Evolutionary conservation across 2,797 vertebrate species (phyloP).

Genomic region (Salmo trutta): DNA sequence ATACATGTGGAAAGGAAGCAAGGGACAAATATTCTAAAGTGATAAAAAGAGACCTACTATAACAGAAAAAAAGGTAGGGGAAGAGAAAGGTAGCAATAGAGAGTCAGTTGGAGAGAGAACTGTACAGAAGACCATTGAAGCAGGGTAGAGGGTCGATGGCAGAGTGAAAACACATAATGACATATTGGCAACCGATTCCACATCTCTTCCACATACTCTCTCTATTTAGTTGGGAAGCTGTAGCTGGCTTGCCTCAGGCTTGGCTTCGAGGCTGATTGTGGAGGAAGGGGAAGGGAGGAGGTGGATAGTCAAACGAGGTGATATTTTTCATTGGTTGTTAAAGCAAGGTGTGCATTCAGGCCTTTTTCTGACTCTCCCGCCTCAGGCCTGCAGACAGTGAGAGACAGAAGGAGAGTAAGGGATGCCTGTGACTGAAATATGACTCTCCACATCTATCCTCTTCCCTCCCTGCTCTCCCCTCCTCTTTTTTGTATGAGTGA

Average conservation of each 20-base stretch:
- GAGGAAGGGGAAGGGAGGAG: slow-evolving; percentile 27
- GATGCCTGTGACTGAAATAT: slow-evolving; percentile 17
- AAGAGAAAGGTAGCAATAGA: not conserved
- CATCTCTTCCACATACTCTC: slow-evolving; percentile 39
- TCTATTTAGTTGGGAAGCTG: slow-evolving; percentile 39
- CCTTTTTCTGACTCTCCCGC: slow-evolving; percentile 8
- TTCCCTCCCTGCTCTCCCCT: not conserved
- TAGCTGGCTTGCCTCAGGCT: slow-evolving; percentile 47
- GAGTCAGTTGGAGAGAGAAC: not conserved
- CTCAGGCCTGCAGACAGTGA: slow-evolving; percentile 9
- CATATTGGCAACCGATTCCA: not conserved
- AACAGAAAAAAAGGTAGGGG: not conserved
- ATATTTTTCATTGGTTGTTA: slow-evolving; percentile 26
- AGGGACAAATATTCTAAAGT: not conserved
- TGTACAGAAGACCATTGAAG: not conserved
- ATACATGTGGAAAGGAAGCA: too few relatives aligned
- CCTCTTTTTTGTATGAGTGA: not conserved
- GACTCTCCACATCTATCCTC: not conserved
- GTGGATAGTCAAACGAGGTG: not conserved
- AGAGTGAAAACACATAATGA: not conserved
- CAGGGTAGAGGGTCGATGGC: not conserved
- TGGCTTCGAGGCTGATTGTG: slow-evolving; percentile 61
- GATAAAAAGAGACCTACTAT: not conserved
- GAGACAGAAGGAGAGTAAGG: not conserved
- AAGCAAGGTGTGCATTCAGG: slow-evolving; percentile 10